Evolutionary conservation across 2,888 invertebrate species (phyloP).

Genomic region (Pomacea canaliculata): DNA sequence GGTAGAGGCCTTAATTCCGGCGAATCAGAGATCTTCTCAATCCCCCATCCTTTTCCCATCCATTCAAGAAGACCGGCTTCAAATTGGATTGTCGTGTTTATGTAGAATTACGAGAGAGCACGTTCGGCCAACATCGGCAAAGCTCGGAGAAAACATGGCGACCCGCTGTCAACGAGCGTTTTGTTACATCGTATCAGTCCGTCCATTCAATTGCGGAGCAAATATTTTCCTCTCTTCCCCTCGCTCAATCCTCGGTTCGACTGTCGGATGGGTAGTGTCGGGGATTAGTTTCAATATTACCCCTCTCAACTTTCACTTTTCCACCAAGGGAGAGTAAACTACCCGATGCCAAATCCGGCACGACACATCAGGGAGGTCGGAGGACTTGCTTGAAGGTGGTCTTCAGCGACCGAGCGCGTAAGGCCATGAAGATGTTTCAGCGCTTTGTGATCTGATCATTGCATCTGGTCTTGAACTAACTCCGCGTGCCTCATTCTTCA

Average conservation of each 20-base stretch:
- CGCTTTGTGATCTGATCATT: too few species aligned
- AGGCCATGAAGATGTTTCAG: too few species aligned
- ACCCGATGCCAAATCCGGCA: slow-evolving; percentile 7
- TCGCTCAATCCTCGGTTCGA: not conserved
- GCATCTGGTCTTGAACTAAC: too few species aligned
- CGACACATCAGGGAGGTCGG: not conserved
- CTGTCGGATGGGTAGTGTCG: slow-evolving; percentile 4
- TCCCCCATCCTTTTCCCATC: not conserved
- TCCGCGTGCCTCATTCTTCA: too few species aligned
- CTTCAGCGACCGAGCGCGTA: not conserved
- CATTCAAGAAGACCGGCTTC: slow-evolving; percentile 1
- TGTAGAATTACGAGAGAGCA: slow-evolving; percentile 33
- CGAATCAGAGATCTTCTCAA: slow-evolving; percentile 2
- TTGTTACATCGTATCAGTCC: slow-evolving; percentile 31
- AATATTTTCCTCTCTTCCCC: slow-evolving; percentile 35
- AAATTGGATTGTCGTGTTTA: slow-evolving; percentile 29
- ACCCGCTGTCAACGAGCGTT: slow-evolving; percentile 24
- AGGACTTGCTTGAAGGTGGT: not conserved
- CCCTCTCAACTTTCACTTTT: slow-evolving; percentile 18
- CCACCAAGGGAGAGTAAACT: slow-evolving; percentile 6
- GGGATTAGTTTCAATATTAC: slow-evolving; percentile 17
- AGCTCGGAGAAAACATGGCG: slow-evolving; percentile 20
- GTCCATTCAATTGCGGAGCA: slow-evolving; percentile 31
- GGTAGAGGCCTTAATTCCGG: slow-evolving; percentile 1
- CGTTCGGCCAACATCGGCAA: slow-evolving; percentile 32